A percentile compares a stretch with the other conserved stretches of the same genome.
Evolutionary conservation across 2,797 vertebrate genomes (phyloP).

Genomic region (Sebastes nivosus): DNA sequence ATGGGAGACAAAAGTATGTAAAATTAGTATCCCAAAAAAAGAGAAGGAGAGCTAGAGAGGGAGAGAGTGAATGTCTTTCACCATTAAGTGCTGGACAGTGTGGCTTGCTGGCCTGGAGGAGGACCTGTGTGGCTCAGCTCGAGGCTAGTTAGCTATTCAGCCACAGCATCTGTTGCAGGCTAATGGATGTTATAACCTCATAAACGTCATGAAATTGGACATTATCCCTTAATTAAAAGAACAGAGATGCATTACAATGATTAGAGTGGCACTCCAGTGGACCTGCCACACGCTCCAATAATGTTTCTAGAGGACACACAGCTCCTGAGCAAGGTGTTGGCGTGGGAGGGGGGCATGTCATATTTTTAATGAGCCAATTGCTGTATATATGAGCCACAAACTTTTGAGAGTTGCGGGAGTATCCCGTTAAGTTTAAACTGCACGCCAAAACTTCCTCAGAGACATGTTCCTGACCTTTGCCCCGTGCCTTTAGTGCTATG

Average conservation of each 20-base stretch:
- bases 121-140: conserved; percentile 72
- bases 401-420: conserved; percentile 41
- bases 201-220: conserved; percentile 89
- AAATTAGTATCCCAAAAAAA: conserved; percentile 48
- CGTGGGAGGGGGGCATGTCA: conserved; percentile 34
- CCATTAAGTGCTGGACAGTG: conserved; percentile 64
- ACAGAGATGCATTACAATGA: conserved; percentile 88
- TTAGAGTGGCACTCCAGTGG: conserved; percentile 78
- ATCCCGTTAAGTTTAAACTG: conserved; percentile 25
- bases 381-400: conserved; percentile 54
- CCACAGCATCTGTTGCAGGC: conserved; percentile 86
- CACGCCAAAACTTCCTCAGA: conserved; percentile 35
- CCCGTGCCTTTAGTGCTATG: background rate
- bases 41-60: conserved; percentile 21
- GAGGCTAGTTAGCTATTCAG: conserved; percentile 84
- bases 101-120: conserved; percentile 74
- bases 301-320: conserved; percentile 72
- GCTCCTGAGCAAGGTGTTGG: conserved; percentile 49
- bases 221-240: conserved; percentile 90
- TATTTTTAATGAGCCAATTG: conserved; percentile 65
- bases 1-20: conserved; percentile 51
- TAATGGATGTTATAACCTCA: conserved; percentile 91
- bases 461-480: conserved; percentile 47
- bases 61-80: conserved; percentile 48
- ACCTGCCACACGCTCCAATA: conserved; percentile 71